Evolutionary conservation across 2,113 vertebrate genomes (phyloP).

Genomic region (Solenodon paradoxus): DNA sequence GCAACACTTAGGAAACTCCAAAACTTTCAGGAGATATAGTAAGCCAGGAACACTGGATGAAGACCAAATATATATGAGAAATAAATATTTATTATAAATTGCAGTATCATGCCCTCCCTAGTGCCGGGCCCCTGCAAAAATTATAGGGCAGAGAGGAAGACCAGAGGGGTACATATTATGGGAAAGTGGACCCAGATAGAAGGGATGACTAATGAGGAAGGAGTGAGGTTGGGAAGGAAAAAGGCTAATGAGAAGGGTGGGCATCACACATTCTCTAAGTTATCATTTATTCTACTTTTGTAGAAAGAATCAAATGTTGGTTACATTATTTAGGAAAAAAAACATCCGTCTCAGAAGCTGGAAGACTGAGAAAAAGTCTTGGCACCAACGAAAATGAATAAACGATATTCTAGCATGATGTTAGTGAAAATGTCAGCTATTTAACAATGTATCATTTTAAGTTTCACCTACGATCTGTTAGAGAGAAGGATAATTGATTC

Average conservation of each 20-base stretch:
- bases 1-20: too few species aligned
- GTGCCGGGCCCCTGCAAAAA: rapidly evolving
- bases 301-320: background rate
- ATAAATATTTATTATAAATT: too few species aligned
- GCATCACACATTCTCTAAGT: background rate
- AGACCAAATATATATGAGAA: too few species aligned
- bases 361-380: background rate
- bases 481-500: background rate
- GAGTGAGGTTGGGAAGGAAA: rapidly evolving
- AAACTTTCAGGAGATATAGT: too few species aligned
- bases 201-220: too few species aligned
- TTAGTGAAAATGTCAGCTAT: background rate
- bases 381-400: background rate
- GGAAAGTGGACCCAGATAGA: background rate
- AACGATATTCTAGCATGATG: background rate
- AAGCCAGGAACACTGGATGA: too few species aligned
- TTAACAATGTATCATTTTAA: background rate
- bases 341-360: background rate
- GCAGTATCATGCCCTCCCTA: too few species aligned
- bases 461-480: background rate
- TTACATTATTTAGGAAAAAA: background rate
- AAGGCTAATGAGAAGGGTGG: rapidly evolving
- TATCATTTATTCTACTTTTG: background rate
- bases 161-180: rapidly evolving
- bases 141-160: background rate